These are phyloP conservation scores for Psephotus haematonotus DNA, from an alignment of 2,113 vertebrate genomes.

Conservation along the genomic window DNA sequence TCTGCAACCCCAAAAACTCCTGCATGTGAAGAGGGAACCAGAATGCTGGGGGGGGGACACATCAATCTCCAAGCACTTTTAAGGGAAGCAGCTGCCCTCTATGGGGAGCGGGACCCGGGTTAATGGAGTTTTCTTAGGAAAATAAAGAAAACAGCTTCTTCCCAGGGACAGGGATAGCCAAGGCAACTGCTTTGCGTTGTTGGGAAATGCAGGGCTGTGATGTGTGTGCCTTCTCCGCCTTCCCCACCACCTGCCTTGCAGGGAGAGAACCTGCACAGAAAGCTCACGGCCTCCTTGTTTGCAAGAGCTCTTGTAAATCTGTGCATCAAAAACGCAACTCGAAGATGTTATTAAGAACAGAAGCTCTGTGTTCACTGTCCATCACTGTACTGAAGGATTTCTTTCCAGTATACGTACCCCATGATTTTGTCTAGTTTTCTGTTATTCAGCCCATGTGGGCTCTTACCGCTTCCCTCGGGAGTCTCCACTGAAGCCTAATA, in stretches of 20 bases:
- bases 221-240: not conserved
- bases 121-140: not conserved
- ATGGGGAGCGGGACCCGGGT: not conserved
- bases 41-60: not conserved
- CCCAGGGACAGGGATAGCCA: not conserved
- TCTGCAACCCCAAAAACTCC: not conserved
- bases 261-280: not conserved
- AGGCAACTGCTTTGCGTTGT: rapidly evolving
- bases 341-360: not conserved
- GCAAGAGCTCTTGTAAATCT: not conserved
- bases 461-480: not conserved
- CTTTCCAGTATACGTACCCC: not conserved
- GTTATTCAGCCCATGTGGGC: not conserved
- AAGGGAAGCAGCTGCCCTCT: constrained; percentile 28
- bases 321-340: rapidly evolving
- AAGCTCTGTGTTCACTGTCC: rapidly evolving
- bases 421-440: not conserved
- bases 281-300: not conserved
- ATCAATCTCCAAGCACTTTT: not conserved
- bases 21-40: rapidly evolving
- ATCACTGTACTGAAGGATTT: not conserved
- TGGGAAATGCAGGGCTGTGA: not conserved
- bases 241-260: rapidly evolving
- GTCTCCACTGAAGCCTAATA: not conserved
- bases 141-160: not conserved